Percentiles rank a stretch among this genome's conserved stretches.
Conservation (phyloP, 2,888 invertebrate genomes). For the Tryphoninae sp. region DNA sequence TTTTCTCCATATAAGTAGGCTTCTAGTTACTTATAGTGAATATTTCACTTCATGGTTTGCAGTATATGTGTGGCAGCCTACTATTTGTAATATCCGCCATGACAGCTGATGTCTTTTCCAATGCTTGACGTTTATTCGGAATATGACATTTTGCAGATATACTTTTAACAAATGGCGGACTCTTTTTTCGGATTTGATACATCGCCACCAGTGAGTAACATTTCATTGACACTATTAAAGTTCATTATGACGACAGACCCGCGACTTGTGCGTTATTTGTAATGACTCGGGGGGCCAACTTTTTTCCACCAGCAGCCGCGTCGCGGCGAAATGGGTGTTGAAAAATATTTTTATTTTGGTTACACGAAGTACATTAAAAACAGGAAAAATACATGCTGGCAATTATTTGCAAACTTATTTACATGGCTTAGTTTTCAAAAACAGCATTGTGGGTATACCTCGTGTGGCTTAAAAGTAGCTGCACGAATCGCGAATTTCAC, state of each 20-base stretch:
- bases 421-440: not conserved
- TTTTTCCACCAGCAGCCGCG: constrained; percentile 66
- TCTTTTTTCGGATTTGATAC: constrained; percentile 94
- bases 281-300: constrained; percentile 29
- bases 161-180: constrained; percentile 88
- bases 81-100: constrained; percentile 75
- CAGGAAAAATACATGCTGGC: not conserved
- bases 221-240: constrained; percentile 12
- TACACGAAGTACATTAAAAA: constrained; percentile 18
- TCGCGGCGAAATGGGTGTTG: constrained; percentile 64
- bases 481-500: not conserved
- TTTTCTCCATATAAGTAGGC: not conserved
- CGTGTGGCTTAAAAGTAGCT: not conserved
- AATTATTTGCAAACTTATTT: not conserved
- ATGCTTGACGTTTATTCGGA: constrained; percentile 80
- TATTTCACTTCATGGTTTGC: not conserved
- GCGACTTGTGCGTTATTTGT: constrained; percentile 31
- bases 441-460: not conserved
- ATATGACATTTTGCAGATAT: constrained; percentile 80
- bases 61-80: not conserved
- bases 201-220: constrained; percentile 87
- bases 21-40: not conserved
- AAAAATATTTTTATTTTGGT: constrained; percentile 54
- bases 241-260: not conserved
- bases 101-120: constrained; percentile 79